Conservation (phyloP, 2,113 vertebrate species). For the Edolisoma coerulescens region DNA sequence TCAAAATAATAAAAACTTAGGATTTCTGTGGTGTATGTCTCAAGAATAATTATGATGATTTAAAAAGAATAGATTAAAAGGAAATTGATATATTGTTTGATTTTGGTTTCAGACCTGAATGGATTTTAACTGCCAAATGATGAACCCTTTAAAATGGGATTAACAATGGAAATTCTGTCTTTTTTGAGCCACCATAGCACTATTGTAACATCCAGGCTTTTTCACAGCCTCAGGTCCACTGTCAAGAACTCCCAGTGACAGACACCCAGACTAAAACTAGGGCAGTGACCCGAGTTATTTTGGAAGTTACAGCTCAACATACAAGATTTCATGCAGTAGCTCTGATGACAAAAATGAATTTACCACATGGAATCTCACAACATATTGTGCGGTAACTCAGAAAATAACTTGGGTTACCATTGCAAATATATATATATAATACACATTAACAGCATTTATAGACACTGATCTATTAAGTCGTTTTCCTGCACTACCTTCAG, state of each 20-base stretch:
- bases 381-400: constrained; percentile 55
- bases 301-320: constrained; percentile 57
- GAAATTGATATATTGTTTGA: constrained; percentile 9
- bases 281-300: constrained; percentile 50
- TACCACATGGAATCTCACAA: constrained; percentile 62
- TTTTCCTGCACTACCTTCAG: constrained; percentile 70
- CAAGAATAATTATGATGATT: neutral
- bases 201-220: neutral
- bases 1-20: constrained; percentile 11
- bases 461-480: constrained; percentile 71
- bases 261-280: constrained; percentile 13
- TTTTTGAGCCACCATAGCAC: neutral
- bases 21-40: neutral
- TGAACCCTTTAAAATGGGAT: neutral
- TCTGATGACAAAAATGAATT: constrained; percentile 66
- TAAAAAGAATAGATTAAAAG: neutral
- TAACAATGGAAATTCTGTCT: constrained; percentile 9
- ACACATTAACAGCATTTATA: constrained; percentile 42
- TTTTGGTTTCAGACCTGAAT: constrained; percentile 25
- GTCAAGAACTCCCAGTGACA: neutral
- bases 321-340: constrained; percentile 50
- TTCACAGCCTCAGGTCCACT: neutral
- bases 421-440: neutral
- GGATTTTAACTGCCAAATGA: neutral
- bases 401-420: constrained; percentile 52